Percentiles rank a stretch among this genome's conserved stretches.
phyloP scores from a whole-genome alignment of 2,113 vertebrate species.

The Melanotaenia duboulayi region DNA sequence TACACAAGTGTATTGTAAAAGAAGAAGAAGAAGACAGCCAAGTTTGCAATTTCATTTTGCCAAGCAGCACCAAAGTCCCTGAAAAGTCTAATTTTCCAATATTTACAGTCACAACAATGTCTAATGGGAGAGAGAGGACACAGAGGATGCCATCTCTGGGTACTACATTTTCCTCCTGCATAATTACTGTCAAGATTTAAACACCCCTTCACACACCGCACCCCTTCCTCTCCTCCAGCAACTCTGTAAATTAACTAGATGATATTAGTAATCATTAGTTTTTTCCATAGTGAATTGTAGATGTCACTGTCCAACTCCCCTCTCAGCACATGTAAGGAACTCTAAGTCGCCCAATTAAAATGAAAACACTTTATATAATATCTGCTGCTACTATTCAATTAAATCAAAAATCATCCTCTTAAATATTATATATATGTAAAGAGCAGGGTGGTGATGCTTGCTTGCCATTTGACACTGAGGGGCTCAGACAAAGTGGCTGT shows the following conservation, averaged over 20 bases:
- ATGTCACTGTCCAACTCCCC: background rate
- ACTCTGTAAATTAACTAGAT: too few species aligned
- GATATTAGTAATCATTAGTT: background rate
- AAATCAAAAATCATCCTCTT: too few species aligned
- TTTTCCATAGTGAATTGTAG: background rate
- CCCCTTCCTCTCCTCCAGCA: background rate
- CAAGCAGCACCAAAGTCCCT: constrained; percentile 12
- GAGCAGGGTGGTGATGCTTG: background rate
- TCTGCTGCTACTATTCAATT: too few species aligned
- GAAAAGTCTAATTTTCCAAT: constrained; percentile 47
- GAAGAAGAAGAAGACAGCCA: too few species aligned
- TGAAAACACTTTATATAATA: too few species aligned
- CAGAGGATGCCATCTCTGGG: constrained; percentile 13
- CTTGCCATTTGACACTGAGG: background rate
- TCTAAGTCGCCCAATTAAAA: constrained; percentile 44
- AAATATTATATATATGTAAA: too few species aligned
- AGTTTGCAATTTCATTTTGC: too few species aligned
- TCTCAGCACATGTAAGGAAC: constrained; percentile 6
- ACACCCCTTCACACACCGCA: background rate
- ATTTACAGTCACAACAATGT: constrained; percentile 48
- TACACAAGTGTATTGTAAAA: too few species aligned
- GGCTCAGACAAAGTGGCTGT: background rate
- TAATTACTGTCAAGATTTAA: constrained; percentile 52
- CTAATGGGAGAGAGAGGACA: constrained; percentile 44
- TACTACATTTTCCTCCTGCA: constrained; percentile 22